A percentile compares a stretch with the other conserved stretches of the same genome.
Evolutionary conservation across 2,113 vertebrate species (phyloP).

Genomic region (Zosterops hypoxanthus): DNA sequence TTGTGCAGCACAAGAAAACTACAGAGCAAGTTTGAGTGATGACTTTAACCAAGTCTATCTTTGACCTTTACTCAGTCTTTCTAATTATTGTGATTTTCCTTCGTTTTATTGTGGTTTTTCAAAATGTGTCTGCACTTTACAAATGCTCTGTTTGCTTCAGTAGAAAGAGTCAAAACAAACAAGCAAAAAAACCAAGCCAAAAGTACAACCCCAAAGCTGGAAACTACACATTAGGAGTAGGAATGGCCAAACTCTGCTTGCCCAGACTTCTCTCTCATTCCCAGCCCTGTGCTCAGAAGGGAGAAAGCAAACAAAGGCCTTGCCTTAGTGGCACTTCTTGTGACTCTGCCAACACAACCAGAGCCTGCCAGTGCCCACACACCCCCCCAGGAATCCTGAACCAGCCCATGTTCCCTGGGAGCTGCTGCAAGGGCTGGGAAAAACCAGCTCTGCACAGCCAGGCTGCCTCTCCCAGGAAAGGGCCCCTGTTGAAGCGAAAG

Average conservation of each 20-base stretch:
- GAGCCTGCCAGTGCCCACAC: too few relatives aligned
- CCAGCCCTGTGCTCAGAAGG: background rate
- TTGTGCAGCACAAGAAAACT: conserved; percentile 21
- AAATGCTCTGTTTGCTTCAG: background rate
- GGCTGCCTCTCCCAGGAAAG: background rate
- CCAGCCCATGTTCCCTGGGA: accelerated
- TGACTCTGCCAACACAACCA: background rate
- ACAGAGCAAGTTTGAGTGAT: background rate
- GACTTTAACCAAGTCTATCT: background rate
- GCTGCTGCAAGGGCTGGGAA: background rate
- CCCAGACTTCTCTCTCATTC: background rate
- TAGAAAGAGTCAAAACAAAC: conserved; percentile 43
- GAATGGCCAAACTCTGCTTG: background rate
- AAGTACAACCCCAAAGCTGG: background rate
- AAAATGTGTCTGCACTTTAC: conserved; percentile 16
- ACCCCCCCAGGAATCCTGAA: background rate
- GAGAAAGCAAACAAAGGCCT: background rate
- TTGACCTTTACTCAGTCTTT: conserved; percentile 44
- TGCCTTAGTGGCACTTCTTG: background rate
- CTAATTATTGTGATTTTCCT: conserved; percentile 63
- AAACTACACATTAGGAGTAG: conserved; percentile 6
- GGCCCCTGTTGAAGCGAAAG: background rate
- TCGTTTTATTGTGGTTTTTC: conserved; percentile 51
- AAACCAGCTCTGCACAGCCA: background rate
- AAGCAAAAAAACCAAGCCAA: background rate